A percentile compares a stretch with the other conserved stretches of the same genome.
Evolutionary conservation across 2,888 invertebrate species (phyloP).

Genomic region (Phalera bucephala): DNA sequence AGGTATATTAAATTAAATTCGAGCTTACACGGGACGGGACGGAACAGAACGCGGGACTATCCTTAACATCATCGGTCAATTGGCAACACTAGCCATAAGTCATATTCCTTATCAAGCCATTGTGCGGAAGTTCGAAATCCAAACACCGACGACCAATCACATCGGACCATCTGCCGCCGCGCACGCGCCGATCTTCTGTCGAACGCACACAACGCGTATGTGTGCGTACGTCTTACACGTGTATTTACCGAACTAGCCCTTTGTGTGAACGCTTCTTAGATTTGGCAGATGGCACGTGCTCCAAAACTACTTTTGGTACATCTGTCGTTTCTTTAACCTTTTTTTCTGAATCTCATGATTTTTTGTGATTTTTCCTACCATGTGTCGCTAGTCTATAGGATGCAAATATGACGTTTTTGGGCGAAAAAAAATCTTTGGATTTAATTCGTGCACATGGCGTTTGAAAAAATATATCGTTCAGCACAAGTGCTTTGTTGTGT

Average conservation of each 20-base stretch:
- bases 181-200: conserved; percentile 72
- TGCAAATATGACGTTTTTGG: conserved; percentile 71
- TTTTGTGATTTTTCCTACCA: conserved; percentile 48
- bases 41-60: background rate
- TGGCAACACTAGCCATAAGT: conserved; percentile 42
- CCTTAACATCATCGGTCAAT: background rate
- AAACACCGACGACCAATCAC: conserved; percentile 72
- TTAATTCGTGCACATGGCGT: conserved; percentile 73
- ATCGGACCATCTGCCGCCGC: conserved; percentile 70
- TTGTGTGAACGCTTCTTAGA: conserved; percentile 71
- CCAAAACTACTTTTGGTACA: conserved; percentile 69
- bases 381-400: conserved; percentile 62
- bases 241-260: conserved; percentile 41
- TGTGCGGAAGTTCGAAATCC: conserved; percentile 74
- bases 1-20: too few species aligned
- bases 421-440: conserved; percentile 52
- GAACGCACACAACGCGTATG: conserved; percentile 55
- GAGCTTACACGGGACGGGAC: too few species aligned
- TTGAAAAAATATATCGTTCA: conserved; percentile 70
- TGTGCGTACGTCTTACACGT: conserved; percentile 50
- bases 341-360: conserved; percentile 46
- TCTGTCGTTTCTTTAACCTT: conserved; percentile 71
- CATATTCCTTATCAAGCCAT: conserved; percentile 70
- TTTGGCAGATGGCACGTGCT: conserved; percentile 83
- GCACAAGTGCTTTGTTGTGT: conserved; percentile 69